Base-by-base conservation (phyloP, 2,797 vertebrate species). In the Sebastolobus altivelis region DNA sequence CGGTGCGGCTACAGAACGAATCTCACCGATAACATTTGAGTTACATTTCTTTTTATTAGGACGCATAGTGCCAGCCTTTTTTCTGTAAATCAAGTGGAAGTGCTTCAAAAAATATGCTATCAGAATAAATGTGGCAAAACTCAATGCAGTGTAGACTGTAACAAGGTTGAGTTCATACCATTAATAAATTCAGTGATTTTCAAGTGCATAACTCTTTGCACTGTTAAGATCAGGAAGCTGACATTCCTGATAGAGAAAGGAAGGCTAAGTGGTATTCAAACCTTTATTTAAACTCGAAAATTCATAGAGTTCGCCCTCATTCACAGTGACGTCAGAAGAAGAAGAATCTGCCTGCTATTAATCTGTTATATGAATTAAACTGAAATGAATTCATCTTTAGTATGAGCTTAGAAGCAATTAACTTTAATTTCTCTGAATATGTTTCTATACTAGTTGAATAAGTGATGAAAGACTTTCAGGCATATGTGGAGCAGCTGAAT, bases 21-120 rank as follows among this genome's bases (percentile, higher is more conserved):
- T 73, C 43, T 37, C 27, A n/a, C 40, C 29, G 14, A 13, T 80
- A 49, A 72, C 18, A 63, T 75, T n/a, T 65, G 13, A 40, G 31
- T 65, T 29, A 40, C 31, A 25, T 77, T 81, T 72, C 18, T 55
- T 73, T 56, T 54, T 33, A 35, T 38, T 22, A 6, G n/a, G 46
- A 76, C 40, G 56, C 5, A 37, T 46, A 59, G 4, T 49, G 12
- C 18, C 56, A 58, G 43, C 49, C 29, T 5, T 54, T 66, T 71
- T 76, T 27, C 49, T 20, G 2, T 33, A 5, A 25, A 52, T 63
- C 12, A 22, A 29, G 8, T 43, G 3, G 55, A 72, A 46, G n/a
- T 33, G 6, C n/a, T 52, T 70, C 2, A 35, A 33, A 74, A 65
- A 60, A 66, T 52, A 27, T 16, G 4, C 4, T n/a, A 27, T 37